phyloP scores from a whole-genome alignment of 2,888 invertebrate species.

The Eudemis profundana region DNA sequence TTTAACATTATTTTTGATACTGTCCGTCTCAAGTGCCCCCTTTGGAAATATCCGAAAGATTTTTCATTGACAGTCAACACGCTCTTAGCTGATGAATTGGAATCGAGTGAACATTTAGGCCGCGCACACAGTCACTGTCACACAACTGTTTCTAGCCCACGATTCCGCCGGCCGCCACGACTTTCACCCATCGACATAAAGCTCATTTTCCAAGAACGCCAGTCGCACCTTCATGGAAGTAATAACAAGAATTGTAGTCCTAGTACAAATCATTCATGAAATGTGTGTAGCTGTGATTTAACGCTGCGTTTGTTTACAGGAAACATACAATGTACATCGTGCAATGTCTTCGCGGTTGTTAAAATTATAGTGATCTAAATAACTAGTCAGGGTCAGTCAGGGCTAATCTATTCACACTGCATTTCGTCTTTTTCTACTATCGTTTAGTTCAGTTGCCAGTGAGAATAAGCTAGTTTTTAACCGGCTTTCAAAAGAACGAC shows the following conservation, averaged over 20 bases:
- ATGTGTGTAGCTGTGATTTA: slow-evolving; percentile 58
- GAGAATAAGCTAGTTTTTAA: no score
- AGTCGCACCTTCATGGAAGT: slow-evolving; percentile 45
- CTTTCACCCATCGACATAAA: slow-evolving; percentile 15
- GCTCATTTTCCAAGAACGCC: slow-evolving; percentile 39
- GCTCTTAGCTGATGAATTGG: slow-evolving; percentile 35
- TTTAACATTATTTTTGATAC: no score
- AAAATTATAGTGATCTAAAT: slow-evolving; percentile 20
- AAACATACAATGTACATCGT: slow-evolving; percentile 50
- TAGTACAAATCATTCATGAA: slow-evolving; percentile 75
- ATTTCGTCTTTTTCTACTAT: not conserved
- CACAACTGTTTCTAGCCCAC: slow-evolving; percentile 55
- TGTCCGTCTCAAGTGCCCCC: no score
- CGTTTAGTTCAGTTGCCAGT: no score
- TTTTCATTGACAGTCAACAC: not conserved
- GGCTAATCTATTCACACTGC: slow-evolving; percentile 4
- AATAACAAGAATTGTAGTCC: slow-evolving; percentile 60
- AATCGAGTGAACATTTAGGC: slow-evolving; percentile 53
- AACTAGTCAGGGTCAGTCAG: no score
- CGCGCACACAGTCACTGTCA: slow-evolving; percentile 61
- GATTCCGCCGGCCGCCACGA: not conserved
- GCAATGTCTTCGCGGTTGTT: slow-evolving; percentile 38
- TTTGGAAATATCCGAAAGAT: not conserved
- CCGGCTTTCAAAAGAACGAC: no score
- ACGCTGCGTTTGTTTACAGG: slow-evolving; percentile 56